phyloP scores from a whole-genome alignment of 2,797 vertebrate species.

The Mormyrus proboscirostris region DNA sequence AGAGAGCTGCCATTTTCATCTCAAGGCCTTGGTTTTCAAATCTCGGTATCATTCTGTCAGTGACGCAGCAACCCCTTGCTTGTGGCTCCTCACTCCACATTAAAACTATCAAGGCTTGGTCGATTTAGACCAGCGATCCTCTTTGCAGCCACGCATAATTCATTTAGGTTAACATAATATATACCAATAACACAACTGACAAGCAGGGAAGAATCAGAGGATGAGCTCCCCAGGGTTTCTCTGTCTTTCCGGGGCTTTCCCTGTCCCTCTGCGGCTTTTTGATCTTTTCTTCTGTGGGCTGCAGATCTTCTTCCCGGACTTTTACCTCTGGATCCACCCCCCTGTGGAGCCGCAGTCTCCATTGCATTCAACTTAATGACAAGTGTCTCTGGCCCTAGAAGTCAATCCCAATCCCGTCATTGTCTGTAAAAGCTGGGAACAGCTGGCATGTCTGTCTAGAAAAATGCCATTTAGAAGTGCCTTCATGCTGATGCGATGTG shows the following conservation, averaged over 20 bases:
- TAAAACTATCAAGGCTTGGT: slow-evolving; percentile 10
- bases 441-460: not conserved
- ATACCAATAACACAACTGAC: not conserved
- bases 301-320: not conserved
- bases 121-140: not conserved
- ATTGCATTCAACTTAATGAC: not conserved
- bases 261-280: not conserved
- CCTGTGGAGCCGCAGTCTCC: not conserved
- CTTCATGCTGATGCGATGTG: not conserved
- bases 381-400: not conserved
- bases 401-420: not conserved
- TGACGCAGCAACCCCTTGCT: slow-evolving; percentile 12
- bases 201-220: not conserved
- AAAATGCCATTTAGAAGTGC: not conserved
- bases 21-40: slow-evolving; percentile 41
- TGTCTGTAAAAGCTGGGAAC: not conserved
- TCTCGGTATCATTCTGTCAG: slow-evolving; percentile 38
- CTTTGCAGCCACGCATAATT: not conserved
- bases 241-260: not conserved
- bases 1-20: slow-evolving; percentile 17
- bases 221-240: not conserved
- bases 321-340: not conserved
- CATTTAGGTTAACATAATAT: not conserved
- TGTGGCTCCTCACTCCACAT: slow-evolving; percentile 11
- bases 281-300: not conserved